Evolutionary conservation across 2,797 vertebrate species (phyloP), one percentile per base, ranked within the genome.

Genomic region (Malurus leucopterus): DNA sequence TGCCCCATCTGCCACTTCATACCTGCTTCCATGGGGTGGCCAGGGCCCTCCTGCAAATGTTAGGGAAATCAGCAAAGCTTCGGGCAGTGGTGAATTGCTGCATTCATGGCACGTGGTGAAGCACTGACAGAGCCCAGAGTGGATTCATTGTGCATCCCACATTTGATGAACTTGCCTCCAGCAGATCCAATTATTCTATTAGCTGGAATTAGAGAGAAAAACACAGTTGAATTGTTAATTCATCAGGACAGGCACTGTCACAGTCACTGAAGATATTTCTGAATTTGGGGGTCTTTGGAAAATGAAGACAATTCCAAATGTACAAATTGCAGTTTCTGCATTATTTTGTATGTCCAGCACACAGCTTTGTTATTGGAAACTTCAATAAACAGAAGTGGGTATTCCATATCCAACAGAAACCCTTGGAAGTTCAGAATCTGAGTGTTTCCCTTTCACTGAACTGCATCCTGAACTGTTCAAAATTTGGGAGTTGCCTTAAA

Each of bases 21-120:
- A 59, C n/a, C 21, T 43, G 41, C 55, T 54, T 74, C 62, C 74
- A 40, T 1, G 3, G 7, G 4, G 21, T 22, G 21, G 11, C 15
- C 38, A 30, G 30, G 63, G 59, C 22, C 27, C n/a, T 30, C 22
- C 30, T 55, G 50, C 22, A 51, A 47, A 34, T 24, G 12, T 32
- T 59, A 59, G 59, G 32, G 32, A 51, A 34, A 29, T 34, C 67
- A 36, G 49, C 20, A 73, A 73, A 55, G 53, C 61, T n/a, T 8
- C 41, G 68, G n/a, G 51, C 27, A 30, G n/a, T 0, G 1, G 32
- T 0, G 2, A 46, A 36, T 15, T 9, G 1, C 14, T 34, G 5
- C 2, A n/a, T 19, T 76, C 54, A 16, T 19, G 18, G 44, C 13
- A 84, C 0, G 0, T 34, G 53, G 34, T 49, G 29, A 51, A 59